phyloP scores from a whole-genome alignment of 2,797 vertebrate species.

The Epinephelus awoara region DNA sequence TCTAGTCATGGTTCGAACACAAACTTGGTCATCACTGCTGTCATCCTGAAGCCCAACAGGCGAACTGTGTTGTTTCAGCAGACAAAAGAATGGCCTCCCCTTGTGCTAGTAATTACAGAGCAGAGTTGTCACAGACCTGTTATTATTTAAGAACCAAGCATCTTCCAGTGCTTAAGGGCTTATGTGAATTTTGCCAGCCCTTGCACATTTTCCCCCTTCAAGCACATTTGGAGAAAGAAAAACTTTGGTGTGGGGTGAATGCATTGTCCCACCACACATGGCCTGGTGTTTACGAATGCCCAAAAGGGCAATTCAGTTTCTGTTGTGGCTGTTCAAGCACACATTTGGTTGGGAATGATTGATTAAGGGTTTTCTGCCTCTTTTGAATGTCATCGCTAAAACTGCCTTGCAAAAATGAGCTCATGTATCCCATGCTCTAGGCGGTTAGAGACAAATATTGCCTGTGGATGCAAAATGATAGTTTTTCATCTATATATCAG shows the following conservation, averaged over 20 bases:
- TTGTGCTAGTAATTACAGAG: slow-evolving; percentile 74
- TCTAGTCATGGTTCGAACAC: slow-evolving; percentile 50
- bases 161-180: slow-evolving; percentile 64
- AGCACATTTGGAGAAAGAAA: slow-evolving; percentile 40
- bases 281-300: slow-evolving; percentile 48
- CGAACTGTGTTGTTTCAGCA: slow-evolving; percentile 61
- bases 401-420: neutral
- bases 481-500: no score
- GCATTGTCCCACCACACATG: slow-evolving; percentile 61
- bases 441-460: neutral
- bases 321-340: slow-evolving; percentile 59
- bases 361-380: slow-evolving; percentile 45
- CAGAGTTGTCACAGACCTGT: slow-evolving; percentile 66
- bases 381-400: slow-evolving; percentile 38
- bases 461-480: neutral
- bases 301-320: slow-evolving; percentile 29
- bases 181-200: slow-evolving; percentile 57
- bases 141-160: slow-evolving; percentile 75
- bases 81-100: slow-evolving; percentile 65
- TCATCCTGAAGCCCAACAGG: slow-evolving; percentile 48
- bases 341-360: slow-evolving; percentile 61
- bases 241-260: neutral
- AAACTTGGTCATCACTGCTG: slow-evolving; percentile 42
- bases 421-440: neutral
- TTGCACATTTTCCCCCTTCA: slow-evolving; percentile 55